Evolutionary conservation across 35 echinoderm and acorn worm species (phyloP), one percentile per base, ranked within the genome.

Genomic region (Lytechinus variegatus): DNA sequence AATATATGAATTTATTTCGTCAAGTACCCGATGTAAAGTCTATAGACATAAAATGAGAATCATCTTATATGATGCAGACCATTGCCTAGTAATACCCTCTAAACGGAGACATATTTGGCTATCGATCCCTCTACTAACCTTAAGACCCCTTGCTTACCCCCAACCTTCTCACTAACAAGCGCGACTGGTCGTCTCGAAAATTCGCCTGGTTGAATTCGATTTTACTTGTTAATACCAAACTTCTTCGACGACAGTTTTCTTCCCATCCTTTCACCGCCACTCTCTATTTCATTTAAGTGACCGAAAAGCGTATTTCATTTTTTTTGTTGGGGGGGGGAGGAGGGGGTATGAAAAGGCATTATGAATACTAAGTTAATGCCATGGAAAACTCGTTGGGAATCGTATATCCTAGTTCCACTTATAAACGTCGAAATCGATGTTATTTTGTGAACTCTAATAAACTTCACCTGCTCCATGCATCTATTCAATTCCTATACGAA

Each of bases 181-280:
- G 11, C 88, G 88, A 90, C 88, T 44, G 52, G 88, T 90, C 27
- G 88, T 90, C 88, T 24, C 88, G 13, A 90, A 90, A 90, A 90
- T 52, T 90, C 88, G 88, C 88, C 28, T 90, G 28, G n/a, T 90
- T 90, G 88, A 90, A 28, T 90, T 90, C 88, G 88, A 90, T 90
- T 90, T 52, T 90, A 52, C 88, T 90, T 12, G n/a, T 90, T 16
- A 90, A 90, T 54, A 21, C 52, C 88, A 51, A 52, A 52, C 29
- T 44, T 54, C 88, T 44, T 90, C 88, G 10, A 28, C 52, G 29
- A 9, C 27, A 51, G 6, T 44, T 54, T 52, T 44, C 24, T 44
- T 54, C 27, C 28, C 27, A 13, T 27, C 52, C 88, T 90, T 44
- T 90, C 88, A 13, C n/a, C 16, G 3, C 10, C 88, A n/a, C 88